phyloP scores from a whole-genome alignment of 2,113 vertebrate species.

The human region DNA sequence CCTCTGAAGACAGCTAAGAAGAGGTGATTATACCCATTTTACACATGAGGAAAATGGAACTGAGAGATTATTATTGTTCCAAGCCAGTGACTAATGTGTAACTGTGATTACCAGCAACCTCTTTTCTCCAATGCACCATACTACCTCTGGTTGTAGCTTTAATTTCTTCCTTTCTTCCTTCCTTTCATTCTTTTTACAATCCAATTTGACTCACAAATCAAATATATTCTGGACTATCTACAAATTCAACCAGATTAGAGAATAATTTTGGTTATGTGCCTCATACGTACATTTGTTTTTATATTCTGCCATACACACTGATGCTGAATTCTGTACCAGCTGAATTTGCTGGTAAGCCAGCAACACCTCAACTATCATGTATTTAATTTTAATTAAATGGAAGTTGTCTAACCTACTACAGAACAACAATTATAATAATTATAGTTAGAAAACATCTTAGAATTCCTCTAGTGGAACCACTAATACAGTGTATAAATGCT shows the following conservation, averaged over 20 bases:
- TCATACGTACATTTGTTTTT: not conserved
- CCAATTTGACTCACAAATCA: not conserved
- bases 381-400: not conserved
- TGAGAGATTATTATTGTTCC: not conserved
- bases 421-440: not conserved
- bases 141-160: not conserved
- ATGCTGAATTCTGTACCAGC: not conserved
- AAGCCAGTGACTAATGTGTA: not conserved
- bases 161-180: not conserved
- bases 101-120: not conserved
- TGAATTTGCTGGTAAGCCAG: not conserved
- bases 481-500: not conserved
- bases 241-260: not conserved
- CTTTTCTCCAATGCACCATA: accelerated
- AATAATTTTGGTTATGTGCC: not conserved
- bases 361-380: not conserved
- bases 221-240: not conserved
- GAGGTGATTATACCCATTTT: not conserved
- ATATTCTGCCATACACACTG: not conserved
- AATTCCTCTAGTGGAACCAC: not conserved
- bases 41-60: not conserved
- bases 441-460: not conserved
- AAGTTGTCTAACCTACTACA: not conserved
- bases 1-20: not conserved
- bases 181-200: not conserved